Conservation (phyloP, 2,888 invertebrate species). For the Leptarthrus brevirostris region DNA sequence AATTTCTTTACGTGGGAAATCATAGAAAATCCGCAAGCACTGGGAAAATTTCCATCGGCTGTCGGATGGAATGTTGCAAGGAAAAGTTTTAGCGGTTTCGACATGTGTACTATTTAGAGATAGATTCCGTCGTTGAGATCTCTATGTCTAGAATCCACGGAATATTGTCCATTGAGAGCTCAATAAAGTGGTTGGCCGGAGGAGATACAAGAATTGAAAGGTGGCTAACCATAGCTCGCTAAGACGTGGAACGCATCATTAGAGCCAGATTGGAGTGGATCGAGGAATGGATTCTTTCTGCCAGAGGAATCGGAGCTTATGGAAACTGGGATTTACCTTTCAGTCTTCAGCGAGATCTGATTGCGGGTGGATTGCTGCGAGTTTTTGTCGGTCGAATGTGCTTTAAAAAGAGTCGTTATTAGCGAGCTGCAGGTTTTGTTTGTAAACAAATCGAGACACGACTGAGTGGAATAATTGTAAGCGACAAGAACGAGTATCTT, state of each 20-base stretch:
- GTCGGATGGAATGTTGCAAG: too few relatives aligned
- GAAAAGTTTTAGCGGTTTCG: too few relatives aligned
- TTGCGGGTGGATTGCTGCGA: constrained; percentile 31
- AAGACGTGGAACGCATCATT: constrained; percentile 43
- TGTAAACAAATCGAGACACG: constrained; percentile 25
- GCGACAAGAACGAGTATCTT: constrained; percentile 16
- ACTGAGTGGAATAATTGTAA: constrained; percentile 3
- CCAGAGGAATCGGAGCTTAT: constrained; percentile 13
- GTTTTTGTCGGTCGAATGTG: background rate
- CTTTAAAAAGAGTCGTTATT: background rate
- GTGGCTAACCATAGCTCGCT: constrained; percentile 9
- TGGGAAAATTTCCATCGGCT: too few relatives aligned
- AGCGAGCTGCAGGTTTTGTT: constrained; percentile 27
- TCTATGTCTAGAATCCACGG: too few relatives aligned
- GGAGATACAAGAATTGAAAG: background rate
- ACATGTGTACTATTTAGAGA: too few relatives aligned
- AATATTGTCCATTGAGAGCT: too few relatives aligned
- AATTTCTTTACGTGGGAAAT: too few relatives aligned
- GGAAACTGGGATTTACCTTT: constrained; percentile 2
- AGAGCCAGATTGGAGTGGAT: constrained; percentile 10
- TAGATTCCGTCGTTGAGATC: too few relatives aligned
- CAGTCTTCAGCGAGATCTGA: constrained; percentile 35
- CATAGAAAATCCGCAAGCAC: too few relatives aligned
- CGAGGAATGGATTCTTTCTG: background rate
- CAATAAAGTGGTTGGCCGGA: background rate